Percentiles rank a stretch among this genome's conserved stretches.
phyloP scores from a whole-genome alignment of 2,888 invertebrate species.

The Andrena chrysosceles region DNA sequence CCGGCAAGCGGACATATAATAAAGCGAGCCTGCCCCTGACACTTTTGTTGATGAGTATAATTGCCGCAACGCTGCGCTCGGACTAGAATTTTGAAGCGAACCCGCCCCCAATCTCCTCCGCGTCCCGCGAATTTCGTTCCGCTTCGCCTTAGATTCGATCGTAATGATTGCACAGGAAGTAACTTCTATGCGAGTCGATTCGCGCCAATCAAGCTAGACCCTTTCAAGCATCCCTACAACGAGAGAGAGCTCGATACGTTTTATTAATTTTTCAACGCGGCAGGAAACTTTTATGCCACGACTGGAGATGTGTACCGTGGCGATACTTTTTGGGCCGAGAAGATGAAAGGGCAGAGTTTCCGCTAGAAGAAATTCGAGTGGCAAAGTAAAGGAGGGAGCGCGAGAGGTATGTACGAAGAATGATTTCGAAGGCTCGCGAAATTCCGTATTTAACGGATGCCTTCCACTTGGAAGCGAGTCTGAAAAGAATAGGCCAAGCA shows the following conservation, averaged over 20 bases:
- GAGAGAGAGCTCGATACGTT: not conserved
- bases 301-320: too few species aligned
- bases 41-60: slow-evolving; percentile 69
- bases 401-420: slow-evolving; percentile 22
- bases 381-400: slow-evolving; percentile 4
- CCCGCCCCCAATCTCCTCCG: slow-evolving; percentile 5
- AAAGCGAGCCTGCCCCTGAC: slow-evolving; percentile 65
- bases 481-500: slow-evolving; percentile 56
- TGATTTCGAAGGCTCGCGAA: slow-evolving; percentile 50
- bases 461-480: slow-evolving; percentile 40
- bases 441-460: slow-evolving; percentile 67
- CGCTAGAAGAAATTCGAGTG: slow-evolving; percentile 22
- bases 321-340: not conserved
- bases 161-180: not conserved
- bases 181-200: not conserved
- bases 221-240: too few species aligned
- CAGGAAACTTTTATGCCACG: not conserved
- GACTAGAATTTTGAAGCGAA: slow-evolving; percentile 50
- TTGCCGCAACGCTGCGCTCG: slow-evolving; percentile 59
- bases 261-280: not conserved
- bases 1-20: slow-evolving; percentile 57
- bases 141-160: not conserved
- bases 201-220: not conserved
- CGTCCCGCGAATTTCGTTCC: slow-evolving; percentile 14
- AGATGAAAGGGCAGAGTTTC: slow-evolving; percentile 11